Base-by-base conservation (phyloP, 2,113 vertebrate species). In the Bombycilla garrulus region DNA sequence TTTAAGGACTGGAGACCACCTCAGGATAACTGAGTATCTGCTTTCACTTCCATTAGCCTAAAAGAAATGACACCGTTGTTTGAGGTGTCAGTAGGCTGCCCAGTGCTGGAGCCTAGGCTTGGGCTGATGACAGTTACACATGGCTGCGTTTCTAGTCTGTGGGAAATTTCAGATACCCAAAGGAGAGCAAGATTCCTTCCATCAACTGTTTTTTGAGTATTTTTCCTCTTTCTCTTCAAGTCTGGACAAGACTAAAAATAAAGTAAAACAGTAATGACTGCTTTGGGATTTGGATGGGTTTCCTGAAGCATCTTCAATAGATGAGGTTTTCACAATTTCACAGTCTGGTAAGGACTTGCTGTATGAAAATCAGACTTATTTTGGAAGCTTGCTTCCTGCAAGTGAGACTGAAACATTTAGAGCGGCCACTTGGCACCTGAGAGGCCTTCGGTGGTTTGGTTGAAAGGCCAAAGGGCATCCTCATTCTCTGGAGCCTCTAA, bases 201-300 rank as follows among this genome's bases (percentile, higher is more conserved):
- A 72, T 38, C 3, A 7, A 5, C 7, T 78, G 6, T 11, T 58
- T 45, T 36, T 38, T 0, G 0, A 24, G n/a, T 28, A 26, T 64
- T 87, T 62, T 60, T 31, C n/a, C 8, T 64, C 29, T 91, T 91
- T 76, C 51, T 85, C 12, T 79, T 81, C 12, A 64, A 47, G 31
- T 67, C 47, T 83, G 33, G 47, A 38, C 29, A 72, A 67, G 44
- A 64, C 36, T 38, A 26, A 67, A 90, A 93, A 57, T 24, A n/a
- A 53, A 86, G 11, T 21, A 17, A 60, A 86, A 33, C 23, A 33
- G 2, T 40, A 47, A 74, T 44, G 25, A 28, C 15, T 82, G 20
- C n/a, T 80, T 61, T 64, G 50, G 25, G 40, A 21, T 25, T 85
- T 90, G 51, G 44, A 28, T 85, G 65, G 22, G 11, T 85, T 87